A percentile compares a stretch with the other conserved stretches of the same genome.
Evolutionary conservation across 2,113 vertebrate species (phyloP).

Genomic region (Myotis brandtii): DNA sequence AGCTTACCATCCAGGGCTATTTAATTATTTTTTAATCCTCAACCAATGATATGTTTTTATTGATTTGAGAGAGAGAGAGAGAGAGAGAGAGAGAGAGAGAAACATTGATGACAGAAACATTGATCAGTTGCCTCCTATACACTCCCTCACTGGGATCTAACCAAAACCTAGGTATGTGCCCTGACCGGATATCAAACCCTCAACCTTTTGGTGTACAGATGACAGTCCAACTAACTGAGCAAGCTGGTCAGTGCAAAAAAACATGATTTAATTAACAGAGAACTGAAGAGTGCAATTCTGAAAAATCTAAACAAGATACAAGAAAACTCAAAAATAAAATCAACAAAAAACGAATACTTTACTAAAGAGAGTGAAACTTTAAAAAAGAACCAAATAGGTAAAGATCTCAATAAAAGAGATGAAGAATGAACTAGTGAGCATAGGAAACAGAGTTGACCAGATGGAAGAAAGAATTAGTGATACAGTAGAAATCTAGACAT

Average conservation of each 20-base stretch:
- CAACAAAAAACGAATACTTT: not conserved
- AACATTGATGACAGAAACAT: not conserved
- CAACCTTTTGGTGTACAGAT: not conserved
- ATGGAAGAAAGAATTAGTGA: not conserved
- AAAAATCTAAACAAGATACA: not conserved
- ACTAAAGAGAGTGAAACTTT: not conserved
- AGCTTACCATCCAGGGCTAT: too few relatives aligned
- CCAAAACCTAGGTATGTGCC: not conserved
- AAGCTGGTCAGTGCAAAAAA: not conserved
- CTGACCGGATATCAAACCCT: not conserved
- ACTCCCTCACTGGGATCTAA: not conserved
- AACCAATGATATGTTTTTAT: not conserved
- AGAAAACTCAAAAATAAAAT: not conserved
- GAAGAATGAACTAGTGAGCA: not conserved
- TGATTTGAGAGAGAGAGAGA: not conserved
- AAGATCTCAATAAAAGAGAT: not conserved
- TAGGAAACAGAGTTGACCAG: not conserved
- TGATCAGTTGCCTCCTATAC: not conserved
- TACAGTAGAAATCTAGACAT: not conserved
- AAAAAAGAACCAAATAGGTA: not conserved
- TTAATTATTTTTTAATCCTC: not conserved
- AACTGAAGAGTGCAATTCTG: not conserved
- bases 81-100: not conserved
- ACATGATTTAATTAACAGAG: not conserved
- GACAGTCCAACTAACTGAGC: not conserved